These are phyloP conservation scores for Machaerirhynchus nigripectus DNA, from an alignment of 2,113 vertebrate species.

Conservation along the genomic window DNA sequence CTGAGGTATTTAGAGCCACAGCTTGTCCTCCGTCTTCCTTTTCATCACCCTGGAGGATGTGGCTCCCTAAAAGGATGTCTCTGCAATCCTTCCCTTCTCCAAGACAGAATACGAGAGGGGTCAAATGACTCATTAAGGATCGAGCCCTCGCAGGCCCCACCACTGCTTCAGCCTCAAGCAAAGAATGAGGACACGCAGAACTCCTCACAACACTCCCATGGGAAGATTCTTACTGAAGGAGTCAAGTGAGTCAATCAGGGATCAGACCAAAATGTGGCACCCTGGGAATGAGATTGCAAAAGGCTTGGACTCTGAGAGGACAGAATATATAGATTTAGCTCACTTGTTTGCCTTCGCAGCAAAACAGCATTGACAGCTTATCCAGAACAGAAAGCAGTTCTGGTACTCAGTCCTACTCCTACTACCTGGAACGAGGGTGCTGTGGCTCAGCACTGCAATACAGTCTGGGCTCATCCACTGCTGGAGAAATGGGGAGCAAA, in stretches of 20 bases:
- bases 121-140: constrained; percentile 12
- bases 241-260: not conserved
- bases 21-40: not conserved
- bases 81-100: not conserved
- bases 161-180: not conserved
- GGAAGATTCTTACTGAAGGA: not conserved
- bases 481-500: not conserved
- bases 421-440: not conserved
- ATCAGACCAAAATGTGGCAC: not conserved
- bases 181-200: not conserved
- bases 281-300: not conserved
- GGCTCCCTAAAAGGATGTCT: not conserved
- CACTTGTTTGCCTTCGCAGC: not conserved
- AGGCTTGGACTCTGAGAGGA: not conserved
- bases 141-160: not conserved
- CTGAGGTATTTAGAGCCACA: not conserved
- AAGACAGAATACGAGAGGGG: not conserved
- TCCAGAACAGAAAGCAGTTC: not conserved
- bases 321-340: not conserved
- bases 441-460: not conserved
- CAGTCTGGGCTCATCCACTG: not conserved
- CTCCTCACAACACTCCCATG: not conserved
- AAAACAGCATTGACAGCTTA: not conserved
- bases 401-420: not conserved
- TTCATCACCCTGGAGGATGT: not conserved